phyloP scores from a whole-genome alignment of 2,797 vertebrate genomes.

The Xyrichtys novacula region DNA sequence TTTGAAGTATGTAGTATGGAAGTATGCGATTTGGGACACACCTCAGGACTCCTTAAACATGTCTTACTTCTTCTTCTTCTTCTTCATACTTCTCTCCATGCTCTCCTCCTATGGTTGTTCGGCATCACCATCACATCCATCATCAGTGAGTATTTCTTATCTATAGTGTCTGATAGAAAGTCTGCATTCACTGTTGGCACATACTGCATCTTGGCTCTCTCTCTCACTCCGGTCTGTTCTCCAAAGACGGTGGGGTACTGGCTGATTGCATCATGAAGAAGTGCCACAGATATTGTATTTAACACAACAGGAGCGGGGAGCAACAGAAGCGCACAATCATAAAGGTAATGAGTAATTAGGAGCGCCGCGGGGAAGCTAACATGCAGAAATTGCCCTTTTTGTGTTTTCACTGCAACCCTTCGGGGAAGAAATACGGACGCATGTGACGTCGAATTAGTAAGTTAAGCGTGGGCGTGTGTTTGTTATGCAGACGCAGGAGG shows the following conservation, averaged over 20 bases:
- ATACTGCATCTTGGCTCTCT: no score
- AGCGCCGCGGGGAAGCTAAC: background rate
- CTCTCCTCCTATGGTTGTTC: no score
- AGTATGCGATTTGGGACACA: no score
- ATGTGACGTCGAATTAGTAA: background rate
- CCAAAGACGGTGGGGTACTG: background rate
- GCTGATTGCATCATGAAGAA: constrained; percentile 7
- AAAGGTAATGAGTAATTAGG: background rate
- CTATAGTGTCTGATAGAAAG: no score
- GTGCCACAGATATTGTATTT: background rate
- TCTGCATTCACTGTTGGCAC: no score
- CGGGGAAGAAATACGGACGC: background rate
- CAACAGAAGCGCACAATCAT: background rate
- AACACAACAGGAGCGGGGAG: background rate
- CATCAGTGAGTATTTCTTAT: no score
- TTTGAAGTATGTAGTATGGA: no score
- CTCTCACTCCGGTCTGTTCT: background rate
- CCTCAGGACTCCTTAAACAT: no score
- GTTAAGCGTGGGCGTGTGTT: constrained; percentile 6
- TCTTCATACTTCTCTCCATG: no score
- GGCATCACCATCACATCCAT: no score
- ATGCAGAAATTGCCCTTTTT: background rate
- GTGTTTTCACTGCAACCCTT: background rate
- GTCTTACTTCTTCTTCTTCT: no score
- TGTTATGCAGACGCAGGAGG: constrained; percentile 17